Base-by-base conservation (phyloP, 2,113 vertebrate genomes). In the Agelaius phoeniceus region DNA sequence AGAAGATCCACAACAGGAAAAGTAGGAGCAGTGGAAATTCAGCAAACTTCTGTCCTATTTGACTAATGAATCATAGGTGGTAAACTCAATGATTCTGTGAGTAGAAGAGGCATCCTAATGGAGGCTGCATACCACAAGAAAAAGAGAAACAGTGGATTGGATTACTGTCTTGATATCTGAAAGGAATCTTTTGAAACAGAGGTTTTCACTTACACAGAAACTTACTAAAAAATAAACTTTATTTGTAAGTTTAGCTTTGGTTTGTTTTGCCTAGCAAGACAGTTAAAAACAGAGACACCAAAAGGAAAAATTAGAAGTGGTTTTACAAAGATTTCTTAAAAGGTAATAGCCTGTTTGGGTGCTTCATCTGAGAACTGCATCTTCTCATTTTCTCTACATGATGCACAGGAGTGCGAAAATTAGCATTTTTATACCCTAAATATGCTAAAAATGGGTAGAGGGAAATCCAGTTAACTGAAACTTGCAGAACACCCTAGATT, bases 371-470 rank as follows among this genome's bases (percentile, higher is more conserved):
- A 28, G 28, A 71, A 37, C 7, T 16, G 0, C 4, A 26, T 9
- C 13, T 30, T 44, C 6, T 41, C 0, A 0, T 82, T 63, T 91
- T 90, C 17, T 65, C 16, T 28, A 10, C 2, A 2, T 48, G 21
- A 51, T 33, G 4, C 10, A 14, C 3, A 23, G 7, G 68, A 71
- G 3, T 17, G 4, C 33, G 7, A 62, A 94, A 80, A 57, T 21
- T 8, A 61, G 0, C 8, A 6, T 13, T 72, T 51, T 69, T 22
- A 20, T 65, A 48, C 2, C 1, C 10, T 39, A 39, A 71, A 51
- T 41, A 28, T 2, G 15, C 8, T 55, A 51, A 67, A 81, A 59
- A 51, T 26, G 1, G 1, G 0, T 54, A 74, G 0, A 0, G 14
- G 6, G 9, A 81, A 77, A 77, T 37, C 11, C 7, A 17, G 1